Base-by-base conservation (phyloP, 2,113 vertebrate genomes). In the Pipa parva region DNA sequence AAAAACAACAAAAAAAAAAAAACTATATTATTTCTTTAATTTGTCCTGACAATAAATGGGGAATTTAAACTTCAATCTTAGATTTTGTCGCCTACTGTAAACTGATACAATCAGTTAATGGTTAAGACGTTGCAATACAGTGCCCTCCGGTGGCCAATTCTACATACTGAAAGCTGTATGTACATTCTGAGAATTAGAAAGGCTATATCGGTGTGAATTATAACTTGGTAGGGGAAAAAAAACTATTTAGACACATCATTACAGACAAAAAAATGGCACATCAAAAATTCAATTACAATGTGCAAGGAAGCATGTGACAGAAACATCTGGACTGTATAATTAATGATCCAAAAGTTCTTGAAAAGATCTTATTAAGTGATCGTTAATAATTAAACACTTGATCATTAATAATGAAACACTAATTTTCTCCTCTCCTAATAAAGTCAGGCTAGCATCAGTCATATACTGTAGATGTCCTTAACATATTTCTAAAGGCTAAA, bases 331-430 rank as follows among this genome's bases (percentile, higher is more conserved):
- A 51, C 52, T 24, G 61, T 18, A 18, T 50, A 59, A 33, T 51
- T 55, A 72, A 79, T 57, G 62, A 80, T 63, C 27, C 72, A 27
- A 52, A 63, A 26, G 62, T 64, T 80, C 62, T 31, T 74, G 64
- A 69, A 78, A 78, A 80, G 70, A 74, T 75, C 75, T 78, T 67
- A 42, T 63, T 78, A 28, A 33, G 37, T 18, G 39, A 73, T 75
- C 75, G 83, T 82, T 79, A 78, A 79, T 80, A 73, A 76, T 51
- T 73, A 68, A 73, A 57, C 42, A 28, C n/a, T n/a, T 18, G 39
- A 73, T 75, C 75, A 83, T 82, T 79, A 78, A 79, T 80, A 73
- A 76, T 51, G 73, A 68, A 73, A 57, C 42, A 28, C 55, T 70
- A 69, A 62, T 72, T 22, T 5, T 71, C 63, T 68, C 17, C 45